Evolutionary conservation across 2,797 vertebrate species (phyloP).

Genomic region (Acanthornis magna): DNA sequence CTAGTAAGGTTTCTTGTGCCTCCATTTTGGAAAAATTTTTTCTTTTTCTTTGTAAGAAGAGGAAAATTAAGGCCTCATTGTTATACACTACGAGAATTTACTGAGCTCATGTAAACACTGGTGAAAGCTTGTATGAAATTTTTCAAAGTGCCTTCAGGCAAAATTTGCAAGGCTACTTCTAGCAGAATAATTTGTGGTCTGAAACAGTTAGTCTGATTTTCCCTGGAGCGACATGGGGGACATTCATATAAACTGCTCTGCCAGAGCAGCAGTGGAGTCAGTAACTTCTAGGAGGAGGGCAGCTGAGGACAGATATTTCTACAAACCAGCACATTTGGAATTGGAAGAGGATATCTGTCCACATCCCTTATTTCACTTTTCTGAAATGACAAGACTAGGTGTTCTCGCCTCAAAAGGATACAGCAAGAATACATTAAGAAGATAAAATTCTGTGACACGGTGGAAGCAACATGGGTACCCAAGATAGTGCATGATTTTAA

Average conservation of each 20-base stretch:
- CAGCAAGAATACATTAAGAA: neutral
- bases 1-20: neutral
- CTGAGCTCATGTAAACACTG: neutral
- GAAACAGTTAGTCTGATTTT: slow-evolving; percentile 6
- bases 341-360: neutral
- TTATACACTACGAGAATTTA: neutral
- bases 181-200: neutral
- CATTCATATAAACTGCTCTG: neutral
- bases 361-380: neutral
- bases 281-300: neutral
- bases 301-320: slow-evolving; percentile 8
- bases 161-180: slow-evolving; percentile 19
- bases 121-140: neutral
- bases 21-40: neutral
- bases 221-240: neutral
- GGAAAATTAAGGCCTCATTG: neutral
- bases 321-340: neutral
- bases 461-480: neutral
- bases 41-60: neutral
- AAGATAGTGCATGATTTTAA: neutral
- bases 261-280: neutral
- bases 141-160: neutral
- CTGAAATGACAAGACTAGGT: neutral
- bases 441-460: neutral
- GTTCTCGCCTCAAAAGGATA: neutral